Conservation (phyloP, 1,140 invertebrate species). For the Triops cancriformis region DNA sequence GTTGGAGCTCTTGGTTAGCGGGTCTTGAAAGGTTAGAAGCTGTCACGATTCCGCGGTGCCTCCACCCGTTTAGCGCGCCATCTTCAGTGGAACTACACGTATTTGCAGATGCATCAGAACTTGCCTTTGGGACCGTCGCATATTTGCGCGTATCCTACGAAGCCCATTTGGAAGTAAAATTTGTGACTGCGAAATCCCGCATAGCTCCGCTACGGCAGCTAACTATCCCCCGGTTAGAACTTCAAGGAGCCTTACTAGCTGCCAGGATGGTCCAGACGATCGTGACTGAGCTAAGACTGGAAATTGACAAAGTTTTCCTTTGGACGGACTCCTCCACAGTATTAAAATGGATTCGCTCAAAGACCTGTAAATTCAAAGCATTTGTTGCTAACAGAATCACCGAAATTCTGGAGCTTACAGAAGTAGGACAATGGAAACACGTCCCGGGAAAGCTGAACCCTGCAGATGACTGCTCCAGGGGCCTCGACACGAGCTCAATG, state of each 20-base stretch:
- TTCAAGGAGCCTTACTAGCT: slow-evolving; percentile 36
- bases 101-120: slow-evolving; percentile 39
- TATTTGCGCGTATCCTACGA: slow-evolving; percentile 33
- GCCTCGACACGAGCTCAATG: background rate
- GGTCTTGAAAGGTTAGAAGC: background rate
- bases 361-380: slow-evolving; percentile 21
- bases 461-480: slow-evolving; percentile 30
- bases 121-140: slow-evolving; percentile 39
- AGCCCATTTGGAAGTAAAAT: no score
- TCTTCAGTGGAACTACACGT: slow-evolving; percentile 34
- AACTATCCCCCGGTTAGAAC: slow-evolving; percentile 39
- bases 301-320: no score
- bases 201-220: slow-evolving; percentile 36
- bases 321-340: no score
- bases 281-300: no score
- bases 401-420: slow-evolving; percentile 30
- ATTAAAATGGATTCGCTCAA: slow-evolving; percentile 34
- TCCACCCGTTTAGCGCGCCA: background rate
- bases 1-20: slow-evolving; percentile 2
- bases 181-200: slow-evolving; percentile 33
- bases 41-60: slow-evolving; percentile 19
- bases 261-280: slow-evolving; percentile 18
- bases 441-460: slow-evolving; percentile 30
- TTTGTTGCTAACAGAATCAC: slow-evolving; percentile 31
- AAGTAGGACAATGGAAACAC: slow-evolving; percentile 29